Percentiles rank a stretch among this genome's conserved stretches.
These are phyloP conservation scores for Lycophotia porphyrea DNA, from an alignment of 2,888 invertebrate genomes.

Conservation along the genomic window DNA sequence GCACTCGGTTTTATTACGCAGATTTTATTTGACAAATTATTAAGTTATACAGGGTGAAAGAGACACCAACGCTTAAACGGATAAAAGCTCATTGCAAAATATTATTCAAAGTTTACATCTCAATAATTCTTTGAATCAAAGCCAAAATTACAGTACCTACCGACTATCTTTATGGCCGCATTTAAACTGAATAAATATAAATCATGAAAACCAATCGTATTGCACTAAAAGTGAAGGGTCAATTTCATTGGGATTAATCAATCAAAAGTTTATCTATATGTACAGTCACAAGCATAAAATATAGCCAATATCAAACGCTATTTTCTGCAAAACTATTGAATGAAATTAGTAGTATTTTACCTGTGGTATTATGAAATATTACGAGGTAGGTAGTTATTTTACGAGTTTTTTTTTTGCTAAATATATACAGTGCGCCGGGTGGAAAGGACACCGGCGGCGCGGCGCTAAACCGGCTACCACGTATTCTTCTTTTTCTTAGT, in stretches of 20 bases:
- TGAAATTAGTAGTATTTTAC: neutral
- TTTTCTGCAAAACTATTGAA: neutral
- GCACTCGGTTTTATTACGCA: slow-evolving; percentile 58
- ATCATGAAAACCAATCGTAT: slow-evolving; percentile 12
- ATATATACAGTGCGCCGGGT: no score
- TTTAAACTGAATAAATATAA: slow-evolving; percentile 10
- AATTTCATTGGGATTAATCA: neutral
- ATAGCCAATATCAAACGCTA: neutral
- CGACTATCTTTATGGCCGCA: neutral
- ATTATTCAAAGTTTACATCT: neutral
- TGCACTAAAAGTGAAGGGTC: slow-evolving; percentile 4
- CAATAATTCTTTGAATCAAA: neutral
- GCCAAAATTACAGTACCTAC: neutral
- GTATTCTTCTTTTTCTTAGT: no score
- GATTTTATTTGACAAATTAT: slow-evolving; percentile 65
- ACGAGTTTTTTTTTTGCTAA: no score
- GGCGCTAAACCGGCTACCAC: no score
- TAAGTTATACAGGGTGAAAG: slow-evolving; percentile 50
- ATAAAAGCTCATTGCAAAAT: neutral
- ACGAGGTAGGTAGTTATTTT: no score
- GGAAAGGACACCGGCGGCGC: no score
- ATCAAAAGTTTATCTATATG: slow-evolving; percentile 6
- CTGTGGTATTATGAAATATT: neutral
- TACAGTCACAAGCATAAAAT: neutral
- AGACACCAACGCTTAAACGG: no score